phyloP scores from a whole-genome alignment of 1,140 invertebrate species.

The Drosophila arizonae region DNA sequence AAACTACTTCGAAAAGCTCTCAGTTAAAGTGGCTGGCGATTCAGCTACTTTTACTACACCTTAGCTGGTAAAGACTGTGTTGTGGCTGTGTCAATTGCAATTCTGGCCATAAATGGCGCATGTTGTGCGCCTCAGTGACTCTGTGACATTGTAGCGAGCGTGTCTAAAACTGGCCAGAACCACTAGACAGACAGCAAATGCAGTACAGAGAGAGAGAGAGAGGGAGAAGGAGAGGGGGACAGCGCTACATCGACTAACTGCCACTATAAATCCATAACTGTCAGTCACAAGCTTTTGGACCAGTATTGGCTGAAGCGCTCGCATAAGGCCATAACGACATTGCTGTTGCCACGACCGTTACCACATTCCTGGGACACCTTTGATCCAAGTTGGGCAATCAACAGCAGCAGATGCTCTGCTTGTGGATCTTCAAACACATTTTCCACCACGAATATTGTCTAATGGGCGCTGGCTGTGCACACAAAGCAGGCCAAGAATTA shows the following conservation, averaged over 20 bases:
- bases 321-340: slow-evolving; percentile 70
- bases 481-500: slow-evolving; percentile 15
- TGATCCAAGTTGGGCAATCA: slow-evolving; percentile 34
- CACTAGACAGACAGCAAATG: background rate
- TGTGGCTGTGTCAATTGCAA: slow-evolving; percentile 53
- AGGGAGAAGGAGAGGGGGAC: background rate
- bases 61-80: slow-evolving; percentile 29
- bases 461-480: slow-evolving; percentile 25
- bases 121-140: slow-evolving; percentile 48
- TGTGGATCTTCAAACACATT: slow-evolving; percentile 23
- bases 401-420: background rate
- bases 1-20: slow-evolving; percentile 54
- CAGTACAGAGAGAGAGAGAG: background rate
- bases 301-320: slow-evolving; percentile 64
- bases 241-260: slow-evolving; percentile 44
- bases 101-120: slow-evolving; percentile 61
- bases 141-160: slow-evolving; percentile 67
- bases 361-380: slow-evolving; percentile 70
- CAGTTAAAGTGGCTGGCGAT: slow-evolving; percentile 1
- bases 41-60: slow-evolving; percentile 37
- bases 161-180: slow-evolving; percentile 40
- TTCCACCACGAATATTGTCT: slow-evolving; percentile 59
- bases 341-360: slow-evolving; percentile 68
- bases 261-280: slow-evolving; percentile 80
- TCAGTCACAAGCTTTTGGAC: slow-evolving; percentile 71